Evolutionary conservation across 2,113 vertebrate genomes (phyloP).

Genomic region (Odontesthes bonariensis): DNA sequence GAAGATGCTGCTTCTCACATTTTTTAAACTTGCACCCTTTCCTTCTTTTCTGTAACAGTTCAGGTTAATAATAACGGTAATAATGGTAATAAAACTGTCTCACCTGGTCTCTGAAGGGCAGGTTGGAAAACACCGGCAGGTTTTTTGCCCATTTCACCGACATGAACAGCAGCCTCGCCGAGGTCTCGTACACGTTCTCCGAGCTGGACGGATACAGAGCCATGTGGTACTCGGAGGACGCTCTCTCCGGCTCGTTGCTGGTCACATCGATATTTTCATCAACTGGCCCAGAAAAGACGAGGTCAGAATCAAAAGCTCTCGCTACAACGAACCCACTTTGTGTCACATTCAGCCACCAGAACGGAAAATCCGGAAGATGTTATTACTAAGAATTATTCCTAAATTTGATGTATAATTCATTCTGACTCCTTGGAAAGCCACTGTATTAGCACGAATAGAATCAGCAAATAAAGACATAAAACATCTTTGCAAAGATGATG

Average conservation of each 20-base stretch:
- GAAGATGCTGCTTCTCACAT: no score
- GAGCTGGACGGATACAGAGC: conserved; percentile 84
- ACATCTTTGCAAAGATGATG: no score
- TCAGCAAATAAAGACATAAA: no score
- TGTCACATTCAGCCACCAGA: neutral
- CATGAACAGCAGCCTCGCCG: conserved; percentile 96
- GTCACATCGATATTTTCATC: conserved; percentile 97
- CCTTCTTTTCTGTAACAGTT: no score
- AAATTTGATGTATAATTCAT: no score
- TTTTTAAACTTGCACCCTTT: no score
- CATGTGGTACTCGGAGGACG: conserved; percentile 82
- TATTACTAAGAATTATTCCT: no score
- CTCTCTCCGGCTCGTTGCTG: conserved; percentile 89
- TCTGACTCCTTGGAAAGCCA: no score
- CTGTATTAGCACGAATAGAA: no score
- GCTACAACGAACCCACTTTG: neutral
- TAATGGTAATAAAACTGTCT: conserved; percentile 7
- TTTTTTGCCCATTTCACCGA: conserved; percentile 99
- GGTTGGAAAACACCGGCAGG: conserved; percentile 94
- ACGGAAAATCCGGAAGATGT: neutral
- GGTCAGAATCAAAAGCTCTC: neutral
- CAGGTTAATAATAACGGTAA: no score
- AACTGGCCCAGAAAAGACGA: conserved; percentile 69
- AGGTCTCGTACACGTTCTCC: conserved; percentile 92
- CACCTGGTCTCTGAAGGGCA: conserved; percentile 98